These are phyloP conservation scores for Tetragonula carbonaria DNA, from an alignment of 2,888 invertebrate genomes.

Conservation along the genomic window DNA sequence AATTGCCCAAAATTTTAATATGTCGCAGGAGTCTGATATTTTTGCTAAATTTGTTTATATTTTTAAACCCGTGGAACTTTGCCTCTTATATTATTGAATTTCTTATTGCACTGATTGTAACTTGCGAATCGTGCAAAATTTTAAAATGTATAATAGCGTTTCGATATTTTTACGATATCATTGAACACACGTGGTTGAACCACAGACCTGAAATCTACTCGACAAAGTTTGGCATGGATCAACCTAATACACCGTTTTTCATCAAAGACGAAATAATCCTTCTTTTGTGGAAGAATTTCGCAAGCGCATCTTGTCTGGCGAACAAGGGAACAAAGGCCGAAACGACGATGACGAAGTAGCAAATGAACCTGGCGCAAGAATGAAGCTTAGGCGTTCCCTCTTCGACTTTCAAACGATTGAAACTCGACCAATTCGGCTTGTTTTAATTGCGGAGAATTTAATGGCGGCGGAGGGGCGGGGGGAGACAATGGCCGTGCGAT, in stretches of 20 bases:
- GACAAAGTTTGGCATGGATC: too few species aligned
- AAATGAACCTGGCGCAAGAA: background rate
- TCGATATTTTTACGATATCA: too few species aligned
- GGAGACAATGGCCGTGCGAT: background rate
- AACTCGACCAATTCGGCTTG: background rate
- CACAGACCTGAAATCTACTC: too few species aligned
- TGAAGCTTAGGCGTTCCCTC: background rate
- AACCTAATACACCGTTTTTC: background rate
- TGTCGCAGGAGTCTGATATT: too few species aligned
- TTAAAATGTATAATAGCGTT: too few species aligned
- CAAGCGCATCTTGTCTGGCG: background rate
- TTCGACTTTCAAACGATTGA: background rate
- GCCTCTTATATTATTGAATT: background rate
- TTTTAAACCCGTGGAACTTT: background rate
- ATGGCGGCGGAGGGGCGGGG: too few species aligned
- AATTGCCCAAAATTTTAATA: too few species aligned
- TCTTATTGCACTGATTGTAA: background rate
- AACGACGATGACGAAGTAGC: background rate
- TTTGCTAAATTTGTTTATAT: too few species aligned
- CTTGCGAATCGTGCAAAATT: background rate
- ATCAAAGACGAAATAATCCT: background rate
- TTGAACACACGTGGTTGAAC: too few species aligned
- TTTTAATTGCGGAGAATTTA: background rate
- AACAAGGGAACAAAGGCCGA: background rate
- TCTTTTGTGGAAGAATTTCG: background rate